Base-by-base conservation (phyloP, 1,140 invertebrate genomes). In the Pantala flavescens region DNA sequence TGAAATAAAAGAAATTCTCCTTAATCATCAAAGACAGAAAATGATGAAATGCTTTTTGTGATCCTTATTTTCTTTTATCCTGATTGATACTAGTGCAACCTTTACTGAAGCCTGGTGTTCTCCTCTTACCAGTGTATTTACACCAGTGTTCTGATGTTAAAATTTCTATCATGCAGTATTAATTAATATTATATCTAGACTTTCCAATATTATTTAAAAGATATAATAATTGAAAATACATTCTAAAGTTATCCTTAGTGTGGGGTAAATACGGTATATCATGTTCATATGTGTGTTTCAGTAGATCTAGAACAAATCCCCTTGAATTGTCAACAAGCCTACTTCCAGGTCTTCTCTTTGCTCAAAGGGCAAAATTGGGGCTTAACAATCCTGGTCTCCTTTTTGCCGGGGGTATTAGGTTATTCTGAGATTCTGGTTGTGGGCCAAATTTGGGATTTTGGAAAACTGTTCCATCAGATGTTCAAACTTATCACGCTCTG, bases 321-420 rank as follows among this genome's bases (percentile, higher is more conserved):
- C 49, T 63, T 63, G n/a, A 63, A 63, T 63, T 3, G 49, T 63
- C 49, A 21, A 63, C 49, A 63, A 63, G 49, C 49, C 24, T 74
- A 63, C 71, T 88, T 90, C 88, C 90, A 90, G 89, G 88, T 91
- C 90, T 91, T 90, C 90, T 92, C 90, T 91, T 91, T 91, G 90
- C 90, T 90, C 87, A 85, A 86, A 83, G 85, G 86, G 86, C 86
- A 87, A 88, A 88, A 87, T 86, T 87, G 86, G 86, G 85, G 86
- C 83, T 84, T 83, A 82, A 24, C 71, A 72, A 63, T 63, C n/a
- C 49, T 63, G 49, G 49, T 63, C 49, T 63, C n/a, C n/a, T 63
- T 63, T 63, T 63, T 21, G 14, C 14, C n/a, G 49, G 14, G 16
- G 49, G 49, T 63, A 1, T 63, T 63, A 63, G 49, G 49, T 19